Percentiles rank a stretch among this genome's conserved stretches.
These are phyloP conservation scores for Coecobrya sp. DNA, from an alignment of 2,888 invertebrate genomes.

Conservation along the genomic window DNA sequence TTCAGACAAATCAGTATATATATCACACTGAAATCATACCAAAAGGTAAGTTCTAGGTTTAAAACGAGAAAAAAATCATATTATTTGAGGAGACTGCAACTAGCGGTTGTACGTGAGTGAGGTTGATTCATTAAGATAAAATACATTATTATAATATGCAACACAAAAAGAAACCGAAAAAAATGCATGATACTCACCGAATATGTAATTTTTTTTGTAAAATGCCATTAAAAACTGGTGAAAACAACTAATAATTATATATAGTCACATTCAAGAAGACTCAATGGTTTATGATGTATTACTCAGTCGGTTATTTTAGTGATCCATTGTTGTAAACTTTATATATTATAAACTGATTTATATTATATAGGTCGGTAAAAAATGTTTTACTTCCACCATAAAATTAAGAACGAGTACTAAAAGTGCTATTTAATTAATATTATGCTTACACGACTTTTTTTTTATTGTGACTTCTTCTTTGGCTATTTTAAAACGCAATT, in stretches of 20 bases:
- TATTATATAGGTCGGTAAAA: constrained; percentile 62
- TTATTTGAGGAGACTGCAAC: neutral
- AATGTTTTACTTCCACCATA: constrained; percentile 48
- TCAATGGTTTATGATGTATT: constrained; percentile 70
- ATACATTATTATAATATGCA: neutral
- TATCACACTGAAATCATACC: constrained; percentile 33
- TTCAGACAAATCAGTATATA: constrained; percentile 14
- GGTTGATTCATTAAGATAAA: neutral
- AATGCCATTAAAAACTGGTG: constrained; percentile 14
- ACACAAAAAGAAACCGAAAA: constrained; percentile 1
- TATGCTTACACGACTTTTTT: constrained; percentile 45
- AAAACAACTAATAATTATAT: constrained; percentile 39
- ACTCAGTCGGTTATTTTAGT: constrained; percentile 79
- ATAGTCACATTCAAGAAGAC: constrained; percentile 69
- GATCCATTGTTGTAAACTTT: constrained; percentile 71
- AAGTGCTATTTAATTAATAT: constrained; percentile 38
- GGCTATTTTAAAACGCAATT: constrained; percentile 66
- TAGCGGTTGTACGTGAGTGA: neutral
- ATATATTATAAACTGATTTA: constrained; percentile 71
- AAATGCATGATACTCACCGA: neutral
- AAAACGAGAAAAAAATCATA: neutral
- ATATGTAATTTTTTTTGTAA: neutral
- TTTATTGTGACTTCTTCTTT: constrained; percentile 80
- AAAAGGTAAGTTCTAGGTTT: neutral
- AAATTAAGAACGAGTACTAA: constrained; percentile 16